These are phyloP conservation scores for Orthosia cruda DNA, from an alignment of 2,888 invertebrate species.

Conservation along the genomic window DNA sequence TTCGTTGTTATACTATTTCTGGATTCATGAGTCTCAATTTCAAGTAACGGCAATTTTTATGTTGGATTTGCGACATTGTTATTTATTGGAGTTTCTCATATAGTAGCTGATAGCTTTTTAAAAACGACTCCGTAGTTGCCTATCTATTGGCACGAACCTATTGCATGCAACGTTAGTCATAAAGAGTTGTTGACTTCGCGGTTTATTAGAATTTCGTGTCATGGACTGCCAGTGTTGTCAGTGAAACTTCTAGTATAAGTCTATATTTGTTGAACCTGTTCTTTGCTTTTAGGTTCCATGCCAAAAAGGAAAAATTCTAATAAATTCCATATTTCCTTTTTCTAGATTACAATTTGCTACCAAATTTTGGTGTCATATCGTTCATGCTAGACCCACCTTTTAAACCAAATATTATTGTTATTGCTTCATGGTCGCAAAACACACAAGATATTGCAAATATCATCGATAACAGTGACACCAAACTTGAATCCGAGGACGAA, in stretches of 20 bases:
- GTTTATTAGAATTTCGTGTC: constrained; percentile 29
- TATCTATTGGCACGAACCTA: constrained; percentile 39
- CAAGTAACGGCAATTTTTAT: neutral
- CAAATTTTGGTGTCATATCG: neutral
- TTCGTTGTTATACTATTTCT: neutral
- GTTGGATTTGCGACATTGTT: neutral
- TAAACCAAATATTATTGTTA: constrained; percentile 29
- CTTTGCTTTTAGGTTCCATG: neutral
- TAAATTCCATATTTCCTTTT: neutral
- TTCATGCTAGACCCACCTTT: constrained; percentile 3
- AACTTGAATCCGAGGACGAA: constrained; percentile 46
- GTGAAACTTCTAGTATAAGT: constrained; percentile 11
- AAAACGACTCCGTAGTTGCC: constrained; percentile 13
- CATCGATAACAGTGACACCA: constrained; percentile 10
- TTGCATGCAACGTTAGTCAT: constrained; percentile 39
- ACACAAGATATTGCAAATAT: constrained; percentile 40
- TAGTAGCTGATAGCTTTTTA: constrained; percentile 8
- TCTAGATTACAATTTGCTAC: neutral
- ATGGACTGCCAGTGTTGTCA: constrained; percentile 3
- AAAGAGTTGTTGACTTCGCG: constrained; percentile 11
- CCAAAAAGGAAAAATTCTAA: too few relatives aligned
- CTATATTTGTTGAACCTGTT: neutral
- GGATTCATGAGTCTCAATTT: neutral
- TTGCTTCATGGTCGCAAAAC: constrained; percentile 26
- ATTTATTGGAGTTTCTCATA: constrained; percentile 10